A percentile compares a stretch with the other conserved stretches of the same genome.
Conservation (phyloP, 1,140 invertebrate species). For the Drosophila sechellia region DNA sequence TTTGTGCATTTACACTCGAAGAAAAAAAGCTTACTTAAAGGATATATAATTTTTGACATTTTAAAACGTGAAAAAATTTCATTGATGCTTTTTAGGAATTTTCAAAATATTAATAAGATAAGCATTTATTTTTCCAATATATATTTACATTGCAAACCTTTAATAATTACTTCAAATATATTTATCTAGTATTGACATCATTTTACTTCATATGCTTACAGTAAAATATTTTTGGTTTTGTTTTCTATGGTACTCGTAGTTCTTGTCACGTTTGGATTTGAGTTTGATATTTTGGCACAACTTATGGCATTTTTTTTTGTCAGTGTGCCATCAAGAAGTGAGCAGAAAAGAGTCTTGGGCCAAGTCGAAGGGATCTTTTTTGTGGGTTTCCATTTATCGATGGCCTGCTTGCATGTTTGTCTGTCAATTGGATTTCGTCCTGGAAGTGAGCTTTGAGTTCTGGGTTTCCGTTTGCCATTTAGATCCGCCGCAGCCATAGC, state of each 20-base stretch:
- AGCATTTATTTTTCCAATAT: no score
- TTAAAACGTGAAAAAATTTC: no score
- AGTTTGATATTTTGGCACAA: not conserved
- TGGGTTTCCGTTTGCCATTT: conserved; percentile 25
- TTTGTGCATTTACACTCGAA: not conserved
- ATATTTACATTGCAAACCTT: no score
- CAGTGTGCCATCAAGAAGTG: conserved; percentile 9
- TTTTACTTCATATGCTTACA: no score
- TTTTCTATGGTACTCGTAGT: not conserved
- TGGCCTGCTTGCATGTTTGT: conserved; percentile 51
- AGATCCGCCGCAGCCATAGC: not conserved
- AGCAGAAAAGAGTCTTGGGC: conserved; percentile 28
- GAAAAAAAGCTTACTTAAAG: no score
- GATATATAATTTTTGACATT: no score
- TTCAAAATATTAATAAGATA: not conserved
- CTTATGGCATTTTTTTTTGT: not conserved
- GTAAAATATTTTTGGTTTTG: no score
- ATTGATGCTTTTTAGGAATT: not conserved
- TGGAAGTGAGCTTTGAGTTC: conserved; percentile 46
- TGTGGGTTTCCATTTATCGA: conserved; percentile 54
- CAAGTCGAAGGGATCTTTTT: conserved; percentile 40
- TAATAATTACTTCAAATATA: no score
- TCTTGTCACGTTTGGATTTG: no score
- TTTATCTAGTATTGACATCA: no score
- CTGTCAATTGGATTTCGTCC: conserved; percentile 60